These are phyloP conservation scores for Phengaris arion DNA, from an alignment of 2,888 invertebrate genomes.

Conservation along the genomic window DNA sequence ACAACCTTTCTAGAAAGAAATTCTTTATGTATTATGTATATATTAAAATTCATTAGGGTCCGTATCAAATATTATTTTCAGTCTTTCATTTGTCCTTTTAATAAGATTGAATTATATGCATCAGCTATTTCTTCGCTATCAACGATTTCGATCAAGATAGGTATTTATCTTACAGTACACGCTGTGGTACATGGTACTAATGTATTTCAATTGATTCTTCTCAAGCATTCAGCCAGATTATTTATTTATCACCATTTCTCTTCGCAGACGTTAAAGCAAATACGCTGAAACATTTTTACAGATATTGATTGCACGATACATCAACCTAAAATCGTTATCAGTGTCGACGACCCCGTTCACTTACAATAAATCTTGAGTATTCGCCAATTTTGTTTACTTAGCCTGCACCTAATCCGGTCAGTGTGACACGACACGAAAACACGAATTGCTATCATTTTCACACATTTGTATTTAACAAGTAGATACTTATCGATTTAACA, in stretches of 20 bases:
- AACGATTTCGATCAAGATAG: background rate
- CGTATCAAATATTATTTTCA: background rate
- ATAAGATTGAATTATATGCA: too few relatives aligned
- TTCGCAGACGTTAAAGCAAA: background rate
- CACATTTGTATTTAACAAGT: slow-evolving; percentile 1
- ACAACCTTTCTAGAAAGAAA: slow-evolving; percentile 17
- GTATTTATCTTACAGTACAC: background rate
- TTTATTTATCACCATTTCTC: background rate
- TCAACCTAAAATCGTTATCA: slow-evolving; percentile 18
- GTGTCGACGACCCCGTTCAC: slow-evolving; percentile 14
- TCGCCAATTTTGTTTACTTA: slow-evolving; percentile 27
- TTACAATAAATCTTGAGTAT: slow-evolving; percentile 12
- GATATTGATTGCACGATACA: slow-evolving; percentile 10
- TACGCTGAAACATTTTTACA: background rate
- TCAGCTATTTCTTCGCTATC: background rate
- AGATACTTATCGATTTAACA: slow-evolving; percentile 12
- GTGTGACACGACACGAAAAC: slow-evolving; percentile 35
- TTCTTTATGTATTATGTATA: background rate
- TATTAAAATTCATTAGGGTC: background rate
- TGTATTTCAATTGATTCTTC: background rate
- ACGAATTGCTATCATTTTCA: slow-evolving; percentile 32
- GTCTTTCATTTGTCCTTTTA: background rate
- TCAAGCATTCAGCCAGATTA: background rate
- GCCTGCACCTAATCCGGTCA: slow-evolving; percentile 37
- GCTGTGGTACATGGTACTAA: background rate